Base-by-base conservation (phyloP, 30 jellyfish, hydroid and myxozoan species). In the Aurelia sp. region DNA sequence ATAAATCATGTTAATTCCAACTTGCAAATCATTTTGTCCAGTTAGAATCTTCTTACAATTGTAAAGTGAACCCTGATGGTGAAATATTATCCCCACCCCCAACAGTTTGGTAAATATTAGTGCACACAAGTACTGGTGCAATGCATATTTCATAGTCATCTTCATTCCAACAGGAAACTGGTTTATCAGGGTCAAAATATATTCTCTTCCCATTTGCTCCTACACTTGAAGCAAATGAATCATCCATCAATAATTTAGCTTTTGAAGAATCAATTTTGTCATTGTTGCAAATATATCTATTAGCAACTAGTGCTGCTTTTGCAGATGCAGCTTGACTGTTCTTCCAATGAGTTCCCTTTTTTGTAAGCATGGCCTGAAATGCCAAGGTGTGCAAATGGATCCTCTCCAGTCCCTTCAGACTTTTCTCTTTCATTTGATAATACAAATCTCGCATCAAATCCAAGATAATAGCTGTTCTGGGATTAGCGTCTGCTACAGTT, bases 1-100 rank as follows among this genome's bases (percentile, higher is more conserved):
- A 10, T 44, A 16, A 44, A 44, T 44, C 10, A 44, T 5, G 15
- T 44, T n/a, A n/a, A n/a, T 44, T 44, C 55, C 55, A 44, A 9
- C 13, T 44, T 5, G 10, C 10, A 44, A 10, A 0, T 44, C 55
- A 44, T 44, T 5, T 10, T 44, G 13, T 44, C 55, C 55, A 44
- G 9, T 9, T 44, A 7, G 55, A 44, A 44, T 10, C 55, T 0
- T 37, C 11, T 37, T 70, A 85, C 23, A 92, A 62, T 59, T 92
- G 98, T 22, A 81, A 78, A 40, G 88, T 73, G 22, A 92, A 66
- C 51, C 97, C 98, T 21, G 98, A 87, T 13, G 96, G 96, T 3
- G 98, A 78, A 13, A 92, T 84, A 72, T 92, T 92, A 77, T 92
- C 98, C 10, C 98, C 98, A 9, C 98, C 98, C 0, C 98, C 98